Evolutionary conservation across 2,797 vertebrate genomes (phyloP).

Genomic region (Syngnathus acus): DNA sequence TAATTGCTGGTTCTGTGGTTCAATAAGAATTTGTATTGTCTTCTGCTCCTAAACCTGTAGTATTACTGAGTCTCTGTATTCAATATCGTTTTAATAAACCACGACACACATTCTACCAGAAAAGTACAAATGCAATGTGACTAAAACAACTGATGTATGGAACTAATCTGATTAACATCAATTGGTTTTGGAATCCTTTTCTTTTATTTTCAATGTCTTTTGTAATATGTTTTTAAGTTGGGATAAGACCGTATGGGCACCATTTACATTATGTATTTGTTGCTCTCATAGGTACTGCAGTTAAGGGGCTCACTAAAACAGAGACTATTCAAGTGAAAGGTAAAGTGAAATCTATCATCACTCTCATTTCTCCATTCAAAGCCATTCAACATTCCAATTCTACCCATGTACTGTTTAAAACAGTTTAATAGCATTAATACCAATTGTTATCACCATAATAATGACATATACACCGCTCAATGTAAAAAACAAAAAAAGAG

Average conservation of each 20-base stretch:
- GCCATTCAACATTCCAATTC: neutral
- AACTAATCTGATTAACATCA: neutral
- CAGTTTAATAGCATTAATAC: neutral
- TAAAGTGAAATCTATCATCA: conserved; percentile 45
- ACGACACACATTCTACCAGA: neutral
- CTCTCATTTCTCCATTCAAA: neutral
- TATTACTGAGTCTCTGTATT: no score
- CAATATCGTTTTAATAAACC: no score
- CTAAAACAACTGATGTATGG: neutral
- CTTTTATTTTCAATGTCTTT: no score
- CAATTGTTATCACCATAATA: no score
- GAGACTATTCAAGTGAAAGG: conserved; percentile 95
- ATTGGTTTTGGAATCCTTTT: neutral
- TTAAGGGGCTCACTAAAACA: conserved; percentile 58
- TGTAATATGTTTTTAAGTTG: neutral
- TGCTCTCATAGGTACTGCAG: conserved; percentile 27
- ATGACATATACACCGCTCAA: no score
- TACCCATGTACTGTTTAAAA: neutral
- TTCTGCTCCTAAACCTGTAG: no score
- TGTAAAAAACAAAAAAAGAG: no score
- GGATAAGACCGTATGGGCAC: neutral
- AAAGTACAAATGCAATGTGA: neutral
- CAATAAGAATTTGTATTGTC: no score
- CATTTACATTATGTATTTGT: neutral
- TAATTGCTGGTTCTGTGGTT: no score